Percentiles rank a stretch among this genome's conserved stretches.
Evolutionary conservation across 2,797 vertebrate species (phyloP).

Genomic region (Xenentodon cancila): DNA sequence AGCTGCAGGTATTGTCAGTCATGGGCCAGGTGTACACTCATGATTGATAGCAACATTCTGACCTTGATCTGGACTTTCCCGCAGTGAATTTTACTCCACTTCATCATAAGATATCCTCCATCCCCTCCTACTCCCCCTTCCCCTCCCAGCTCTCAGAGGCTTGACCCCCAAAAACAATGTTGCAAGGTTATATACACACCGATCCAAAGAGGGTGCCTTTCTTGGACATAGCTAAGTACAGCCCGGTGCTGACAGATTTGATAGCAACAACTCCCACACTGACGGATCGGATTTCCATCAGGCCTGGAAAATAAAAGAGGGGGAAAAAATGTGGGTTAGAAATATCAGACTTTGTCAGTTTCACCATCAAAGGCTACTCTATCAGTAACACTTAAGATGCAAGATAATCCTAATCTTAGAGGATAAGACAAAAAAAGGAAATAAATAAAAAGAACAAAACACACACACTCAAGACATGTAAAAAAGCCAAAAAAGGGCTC

Average conservation of each 20-base stretch:
- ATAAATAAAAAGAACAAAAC: slow-evolving; percentile 19
- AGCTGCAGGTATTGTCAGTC: slow-evolving; percentile 66
- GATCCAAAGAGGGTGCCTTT: slow-evolving; percentile 92
- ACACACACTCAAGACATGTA: slow-evolving; percentile 28
- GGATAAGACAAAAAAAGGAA: slow-evolving; percentile 35
- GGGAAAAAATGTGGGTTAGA: slow-evolving; percentile 75
- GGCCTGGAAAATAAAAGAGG: slow-evolving; percentile 82
- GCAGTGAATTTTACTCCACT: slow-evolving; percentile 33
- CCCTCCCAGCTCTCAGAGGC: slow-evolving; percentile 25
- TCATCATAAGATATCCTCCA: slow-evolving; percentile 27
- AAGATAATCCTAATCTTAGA: slow-evolving; percentile 58
- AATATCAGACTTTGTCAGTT: slow-evolving; percentile 63
- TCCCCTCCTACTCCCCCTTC: not conserved
- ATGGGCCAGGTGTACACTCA: slow-evolving; percentile 62
- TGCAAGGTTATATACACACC: slow-evolving; percentile 84
- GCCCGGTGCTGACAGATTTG: slow-evolving; percentile 91
- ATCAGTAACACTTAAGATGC: slow-evolving; percentile 76
- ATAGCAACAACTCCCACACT: slow-evolving; percentile 92
- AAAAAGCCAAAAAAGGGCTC: slow-evolving; percentile 30
- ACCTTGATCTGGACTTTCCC: slow-evolving; percentile 55
- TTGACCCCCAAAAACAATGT: slow-evolving; percentile 62
- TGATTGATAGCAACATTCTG: slow-evolving; percentile 64
- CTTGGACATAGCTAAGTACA: slow-evolving; percentile 96
- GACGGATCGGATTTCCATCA: slow-evolving; percentile 95
- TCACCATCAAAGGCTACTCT: slow-evolving; percentile 74